phyloP scores from a whole-genome alignment of 2,888 invertebrate species.

The Caenorhabditis sp. region DNA sequence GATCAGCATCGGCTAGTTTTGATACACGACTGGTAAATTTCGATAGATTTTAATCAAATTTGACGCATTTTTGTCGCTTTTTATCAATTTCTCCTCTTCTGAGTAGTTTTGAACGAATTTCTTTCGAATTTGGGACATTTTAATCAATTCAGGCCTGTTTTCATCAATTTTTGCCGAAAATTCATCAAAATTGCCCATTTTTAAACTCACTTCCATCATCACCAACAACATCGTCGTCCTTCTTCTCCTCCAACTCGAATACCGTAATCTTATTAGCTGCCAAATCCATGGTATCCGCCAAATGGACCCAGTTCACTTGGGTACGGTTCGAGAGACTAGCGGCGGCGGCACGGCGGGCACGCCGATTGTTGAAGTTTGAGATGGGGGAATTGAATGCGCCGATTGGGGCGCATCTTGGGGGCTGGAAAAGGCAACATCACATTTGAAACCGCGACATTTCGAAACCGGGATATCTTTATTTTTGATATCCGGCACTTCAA shows the following conservation, averaged over 20 bases:
- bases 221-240: conserved; percentile 11
- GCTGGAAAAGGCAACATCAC: too few species aligned
- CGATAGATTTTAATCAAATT: too few species aligned
- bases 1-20: too few species aligned
- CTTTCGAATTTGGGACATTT: conserved; percentile 6
- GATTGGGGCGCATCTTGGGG: conserved; percentile 65
- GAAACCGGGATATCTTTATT: too few species aligned
- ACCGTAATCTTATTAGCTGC: conserved; percentile 81
- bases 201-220: conserved; percentile 12
- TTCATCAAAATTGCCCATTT: not conserved
- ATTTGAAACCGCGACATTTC: too few species aligned
- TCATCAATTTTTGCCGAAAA: not conserved
- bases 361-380: conserved; percentile 36
- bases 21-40: too few species aligned
- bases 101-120: too few species aligned
- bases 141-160: too few species aligned
- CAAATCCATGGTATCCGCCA: conserved; percentile 79
- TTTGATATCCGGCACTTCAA: too few species aligned
- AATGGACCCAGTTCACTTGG: conserved; percentile 60
- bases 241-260: conserved; percentile 79
- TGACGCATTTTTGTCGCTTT: too few species aligned
- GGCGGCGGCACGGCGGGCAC: conserved; percentile 23
- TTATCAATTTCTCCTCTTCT: too few species aligned
- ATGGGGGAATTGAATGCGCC: conserved; percentile 41
- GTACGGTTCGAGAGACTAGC: conserved; percentile 36